Conservation (phyloP, 35 echinoderm and acorn worm species). For the Ptychodera flava region DNA sequence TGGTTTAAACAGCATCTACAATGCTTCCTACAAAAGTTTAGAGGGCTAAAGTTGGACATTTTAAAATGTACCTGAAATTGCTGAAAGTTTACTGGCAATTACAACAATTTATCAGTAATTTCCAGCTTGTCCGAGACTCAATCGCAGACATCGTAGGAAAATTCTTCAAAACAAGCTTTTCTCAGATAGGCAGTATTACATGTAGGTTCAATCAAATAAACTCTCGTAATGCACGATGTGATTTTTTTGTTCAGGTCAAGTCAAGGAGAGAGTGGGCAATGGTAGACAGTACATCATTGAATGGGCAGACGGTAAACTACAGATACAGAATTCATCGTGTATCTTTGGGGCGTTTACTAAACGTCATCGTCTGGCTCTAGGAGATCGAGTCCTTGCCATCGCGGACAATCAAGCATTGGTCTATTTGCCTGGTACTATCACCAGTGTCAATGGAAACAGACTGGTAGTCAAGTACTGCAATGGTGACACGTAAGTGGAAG, state of each 20-base stretch:
- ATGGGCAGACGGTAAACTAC: constrained; percentile 60
- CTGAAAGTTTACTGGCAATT: no score
- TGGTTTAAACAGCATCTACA: no score
- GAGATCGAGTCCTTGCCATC: constrained; percentile 86
- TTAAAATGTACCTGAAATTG: no score
- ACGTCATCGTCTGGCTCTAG: constrained; percentile 64
- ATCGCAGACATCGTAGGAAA: no score
- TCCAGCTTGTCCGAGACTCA: no score
- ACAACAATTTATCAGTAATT: no score
- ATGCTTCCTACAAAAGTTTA: no score
- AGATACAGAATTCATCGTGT: constrained; percentile 54
- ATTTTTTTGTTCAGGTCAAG: constrained; percentile 40
- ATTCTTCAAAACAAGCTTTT: no score
- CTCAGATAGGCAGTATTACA: no score
- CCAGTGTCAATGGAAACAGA: constrained; percentile 36
- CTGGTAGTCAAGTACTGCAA: constrained; percentile 82
- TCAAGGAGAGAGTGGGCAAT: constrained; percentile 51
- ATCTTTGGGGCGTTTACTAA: constrained; percentile 89
- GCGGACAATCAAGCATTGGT: constrained; percentile 36
- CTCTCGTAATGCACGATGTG: no score
- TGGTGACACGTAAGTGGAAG: constrained; percentile 62
- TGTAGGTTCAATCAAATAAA: no score
- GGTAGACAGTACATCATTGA: constrained; percentile 54
- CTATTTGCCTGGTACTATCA: constrained; percentile 74
- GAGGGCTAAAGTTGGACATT: no score